phyloP scores from a whole-genome alignment of 35 echinoderm and acorn worm genomes.

The Ptychodera flava region DNA sequence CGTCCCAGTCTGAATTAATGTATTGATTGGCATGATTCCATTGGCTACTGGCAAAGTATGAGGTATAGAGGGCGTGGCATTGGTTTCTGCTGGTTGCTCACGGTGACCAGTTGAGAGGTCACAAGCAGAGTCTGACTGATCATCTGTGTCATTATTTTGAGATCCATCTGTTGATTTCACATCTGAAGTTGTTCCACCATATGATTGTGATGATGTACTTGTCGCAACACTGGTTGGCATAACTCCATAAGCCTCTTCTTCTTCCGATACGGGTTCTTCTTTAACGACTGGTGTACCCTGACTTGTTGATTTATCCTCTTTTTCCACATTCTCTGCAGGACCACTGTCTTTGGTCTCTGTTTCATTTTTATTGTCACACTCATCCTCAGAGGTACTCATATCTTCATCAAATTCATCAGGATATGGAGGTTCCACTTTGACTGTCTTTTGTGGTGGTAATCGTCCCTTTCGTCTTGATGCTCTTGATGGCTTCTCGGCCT shows the following conservation, averaged over 20 bases:
- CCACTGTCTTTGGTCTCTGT: neutral
- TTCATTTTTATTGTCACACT: neutral
- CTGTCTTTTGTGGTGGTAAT: neutral
- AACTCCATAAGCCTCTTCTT: neutral
- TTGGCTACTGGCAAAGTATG: neutral
- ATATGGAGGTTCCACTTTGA: neutral
- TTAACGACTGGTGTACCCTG: neutral
- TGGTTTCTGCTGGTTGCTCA: neutral
- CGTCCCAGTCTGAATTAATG: neutral
- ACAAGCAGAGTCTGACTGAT: neutral
- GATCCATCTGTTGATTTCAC: neutral
- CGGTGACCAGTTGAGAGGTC: neutral
- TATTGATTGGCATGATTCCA: neutral
- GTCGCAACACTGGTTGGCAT: neutral
- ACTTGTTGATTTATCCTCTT: no score
- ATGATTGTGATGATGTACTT: neutral
- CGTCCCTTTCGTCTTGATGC: neutral
- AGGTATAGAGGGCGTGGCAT: neutral
- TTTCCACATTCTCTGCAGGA: neutral
- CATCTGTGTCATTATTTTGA: neutral
- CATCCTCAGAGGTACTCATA: neutral
- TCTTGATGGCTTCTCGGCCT: neutral
- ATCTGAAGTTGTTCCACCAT: neutral
- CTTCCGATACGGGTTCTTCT: neutral
- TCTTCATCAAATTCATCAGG: neutral